Percentiles rank a stretch among this genome's conserved stretches.
Conservation (phyloP, 2,113 vertebrate genomes). For the Ptyas mucosa region DNA sequence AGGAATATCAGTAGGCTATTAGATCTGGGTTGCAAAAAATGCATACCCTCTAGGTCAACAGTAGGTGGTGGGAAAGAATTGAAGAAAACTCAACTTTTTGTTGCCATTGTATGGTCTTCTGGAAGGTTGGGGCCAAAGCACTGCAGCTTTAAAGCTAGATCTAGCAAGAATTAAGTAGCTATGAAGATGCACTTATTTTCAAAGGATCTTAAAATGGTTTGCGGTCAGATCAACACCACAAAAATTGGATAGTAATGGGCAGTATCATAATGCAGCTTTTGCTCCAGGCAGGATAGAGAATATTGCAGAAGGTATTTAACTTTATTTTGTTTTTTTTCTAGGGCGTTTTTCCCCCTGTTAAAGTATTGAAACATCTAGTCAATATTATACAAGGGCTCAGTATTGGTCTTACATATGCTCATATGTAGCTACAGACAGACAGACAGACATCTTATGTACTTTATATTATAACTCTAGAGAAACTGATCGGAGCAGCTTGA, state of each 20-base stretch:
- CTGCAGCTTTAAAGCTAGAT: background rate
- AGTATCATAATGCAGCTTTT: background rate
- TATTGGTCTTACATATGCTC: background rate
- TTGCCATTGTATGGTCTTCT: background rate
- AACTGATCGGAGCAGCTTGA: background rate
- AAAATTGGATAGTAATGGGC: rapidly evolving
- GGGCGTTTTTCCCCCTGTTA: background rate
- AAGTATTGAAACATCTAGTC: background rate
- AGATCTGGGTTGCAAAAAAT: background rate
- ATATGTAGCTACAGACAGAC: background rate
- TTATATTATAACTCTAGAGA: conserved; percentile 7
- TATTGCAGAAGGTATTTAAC: background rate
- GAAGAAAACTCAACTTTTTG: background rate
- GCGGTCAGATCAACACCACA: background rate
- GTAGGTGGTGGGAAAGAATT: background rate
- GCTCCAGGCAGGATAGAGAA: background rate
- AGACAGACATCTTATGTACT: background rate
- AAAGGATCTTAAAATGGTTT: background rate
- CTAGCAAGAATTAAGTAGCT: background rate
- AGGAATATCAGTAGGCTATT: background rate
- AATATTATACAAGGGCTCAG: conserved; percentile 21
- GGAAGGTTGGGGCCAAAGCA: background rate
- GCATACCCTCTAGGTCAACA: background rate
- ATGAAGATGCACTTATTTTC: background rate
- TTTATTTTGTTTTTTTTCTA: background rate